A percentile compares a stretch with the other conserved stretches of the same genome.
Evolutionary conservation across 2,797 vertebrate species (phyloP).

Genomic region (Psittacula echo): DNA sequence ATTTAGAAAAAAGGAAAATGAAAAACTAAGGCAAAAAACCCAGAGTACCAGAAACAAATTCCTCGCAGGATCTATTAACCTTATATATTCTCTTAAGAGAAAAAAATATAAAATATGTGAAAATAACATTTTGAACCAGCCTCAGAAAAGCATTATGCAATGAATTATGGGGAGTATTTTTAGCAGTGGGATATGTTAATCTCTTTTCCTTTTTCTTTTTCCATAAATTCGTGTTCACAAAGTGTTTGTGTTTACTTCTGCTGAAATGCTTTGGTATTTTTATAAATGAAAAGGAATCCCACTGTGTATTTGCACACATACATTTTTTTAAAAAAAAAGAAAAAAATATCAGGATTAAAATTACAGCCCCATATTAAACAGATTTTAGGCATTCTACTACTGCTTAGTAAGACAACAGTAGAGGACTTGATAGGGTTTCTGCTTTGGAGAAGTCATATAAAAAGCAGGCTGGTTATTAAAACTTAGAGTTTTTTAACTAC

Average conservation of each 20-base stretch:
- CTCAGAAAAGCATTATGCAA: neutral
- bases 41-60: neutral
- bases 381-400: neutral
- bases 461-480: neutral
- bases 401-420: neutral
- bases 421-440: neutral
- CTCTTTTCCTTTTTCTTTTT: neutral
- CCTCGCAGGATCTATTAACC: neutral
- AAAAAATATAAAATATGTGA: neutral
- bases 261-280: neutral
- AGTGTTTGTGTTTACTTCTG: neutral
- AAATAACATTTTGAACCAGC: neutral
- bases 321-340: accelerated
- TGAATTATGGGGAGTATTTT: neutral
- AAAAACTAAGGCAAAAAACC: neutral
- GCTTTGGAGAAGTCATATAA: neutral
- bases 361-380: neutral
- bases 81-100: neutral
- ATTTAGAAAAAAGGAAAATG: neutral
- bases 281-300: neutral
- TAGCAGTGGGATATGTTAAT: neutral
- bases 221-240: neutral
- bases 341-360: neutral
- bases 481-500: neutral
- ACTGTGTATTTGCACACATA: neutral